Base-by-base conservation (phyloP, 2,888 invertebrate genomes). In the Drosophila testacea region DNA sequence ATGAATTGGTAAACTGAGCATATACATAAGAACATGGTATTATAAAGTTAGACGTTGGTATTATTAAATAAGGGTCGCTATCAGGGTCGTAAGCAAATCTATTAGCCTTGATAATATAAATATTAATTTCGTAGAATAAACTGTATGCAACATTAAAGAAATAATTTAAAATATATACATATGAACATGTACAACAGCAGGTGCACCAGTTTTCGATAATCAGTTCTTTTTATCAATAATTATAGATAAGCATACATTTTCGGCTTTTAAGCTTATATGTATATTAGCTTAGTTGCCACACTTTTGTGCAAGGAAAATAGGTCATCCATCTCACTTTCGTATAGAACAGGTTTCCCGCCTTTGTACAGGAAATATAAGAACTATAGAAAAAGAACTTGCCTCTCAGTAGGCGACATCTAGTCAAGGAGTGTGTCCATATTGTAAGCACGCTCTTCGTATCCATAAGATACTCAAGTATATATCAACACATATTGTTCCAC, bases 321-420 rank as follows among this genome's bases (percentile, higher is more conserved):
- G 22, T 6, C 11, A 9, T 34, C 11, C 11, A 16, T 34, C 11
- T 34, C 16, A 22, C 11, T 22, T 22, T 34, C 28, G n/a, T 6
- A 30, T 28, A 47, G 30, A 47, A 47, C 9, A 32, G 13, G 47
- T 32, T 47, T 47, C 11, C 34, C 34, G 34, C 16, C 32, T 48
- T 48, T 6, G 11, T 6, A 10, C 27, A 47, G 32, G 10, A 47
- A 5, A 22, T 22, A 22, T 22, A 22, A 22, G 22, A 30, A 30
- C 30, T 4, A 5, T 32, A 16, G 48, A 48, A 16, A 32, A 22
- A 16, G 1, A 34, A 32, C 34, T 48, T 48, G 32, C 34, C 11
- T 32, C 0, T 10, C 4, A 34, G 34, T 48, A 16, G 48, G 13
- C 48, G 6, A 10, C 16, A 16, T 16, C 7, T 9, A 34, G 34